Evolutionary conservation across 2,888 invertebrate genomes (phyloP), one percentile per base, ranked within the genome.

Genomic region (Drosophila barbarae): DNA sequence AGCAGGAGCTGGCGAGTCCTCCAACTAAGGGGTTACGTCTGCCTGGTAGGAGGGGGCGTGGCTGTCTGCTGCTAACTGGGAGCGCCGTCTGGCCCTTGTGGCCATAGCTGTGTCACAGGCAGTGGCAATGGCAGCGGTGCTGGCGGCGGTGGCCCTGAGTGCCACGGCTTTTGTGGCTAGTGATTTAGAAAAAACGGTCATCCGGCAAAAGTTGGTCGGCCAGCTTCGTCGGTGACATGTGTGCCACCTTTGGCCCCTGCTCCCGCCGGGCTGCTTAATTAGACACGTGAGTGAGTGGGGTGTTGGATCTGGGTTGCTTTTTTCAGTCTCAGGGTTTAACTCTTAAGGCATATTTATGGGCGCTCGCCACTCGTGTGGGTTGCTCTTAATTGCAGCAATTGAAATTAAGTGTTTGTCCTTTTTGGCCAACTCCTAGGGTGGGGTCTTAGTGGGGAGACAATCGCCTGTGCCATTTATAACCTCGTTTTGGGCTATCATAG

Each of bases 161-260:
- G 74, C 49, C 71, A 69, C 56, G 70, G 75, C 69, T 53, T 61
- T 64, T 85, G 80, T 69, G 84, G 80, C 78, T 70, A 73, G 71
- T 85, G 81, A 77, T 74, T 77, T 71, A 81, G 72, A 84, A 74
- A 81, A 74, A 84, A 84, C 74, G 81, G 81, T 85, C 82, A 76
- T 72, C 67, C 71, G 70, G 66, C 71, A 74, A 54, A 67, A 81
- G 70, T 67, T 79, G 66, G 60, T 63, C 57, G 57, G 76, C 65
- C 30, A 63, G 66, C 63, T 68, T 72, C 77, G 80, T 60, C 74
- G 74, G 71, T 71, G 63, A 67, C 67, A 71, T 72, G 71, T 46
- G 47, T 46, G 47, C 46, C 35, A 42, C 54, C 50, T 49, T 38
- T 42, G 39, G 50, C 35, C 57, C 23, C 21, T 28, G 51, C 39